These are phyloP conservation scores for Semnornis frantzii DNA, from an alignment of 2,113 vertebrate species.

Conservation along the genomic window DNA sequence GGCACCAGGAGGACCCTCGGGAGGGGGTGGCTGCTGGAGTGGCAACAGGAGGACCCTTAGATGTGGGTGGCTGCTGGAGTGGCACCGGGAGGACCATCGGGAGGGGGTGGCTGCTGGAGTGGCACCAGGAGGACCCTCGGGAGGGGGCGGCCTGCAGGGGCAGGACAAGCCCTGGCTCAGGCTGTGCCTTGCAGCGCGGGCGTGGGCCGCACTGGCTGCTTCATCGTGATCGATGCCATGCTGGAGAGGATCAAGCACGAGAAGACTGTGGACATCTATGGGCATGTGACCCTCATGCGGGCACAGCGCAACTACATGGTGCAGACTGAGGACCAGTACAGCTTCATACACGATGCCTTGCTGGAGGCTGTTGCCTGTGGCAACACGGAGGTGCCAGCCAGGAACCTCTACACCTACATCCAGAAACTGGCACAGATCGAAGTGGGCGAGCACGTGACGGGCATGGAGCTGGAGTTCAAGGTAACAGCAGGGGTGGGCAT, in stretches of 20 bases:
- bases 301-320: slow-evolving; percentile 99
- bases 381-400: slow-evolving; percentile 93
- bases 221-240: slow-evolving; percentile 98
- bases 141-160: accelerated
- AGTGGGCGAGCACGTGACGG: slow-evolving; percentile 91
- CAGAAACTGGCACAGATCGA: slow-evolving; percentile 95
- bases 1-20: no score
- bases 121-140: no score
- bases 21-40: no score
- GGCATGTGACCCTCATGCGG: slow-evolving; percentile 96
- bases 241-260: slow-evolving; percentile 95
- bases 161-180: accelerated
- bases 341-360: slow-evolving; percentile 97
- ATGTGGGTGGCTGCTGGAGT: no score
- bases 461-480: slow-evolving; percentile 99
- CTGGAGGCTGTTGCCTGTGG: slow-evolving; percentile 96
- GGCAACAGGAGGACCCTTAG: no score
- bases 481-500: slow-evolving; percentile 41
- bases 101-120: neutral
- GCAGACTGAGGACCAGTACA: slow-evolving; percentile 98
- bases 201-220: slow-evolving; percentile 94
- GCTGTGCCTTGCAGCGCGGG: slow-evolving; percentile 79
- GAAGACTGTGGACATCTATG: slow-evolving; percentile 97
- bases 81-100: no score
- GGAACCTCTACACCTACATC: slow-evolving; percentile 95